Evolutionary conservation across 1,140 invertebrate genomes (phyloP), one percentile per base, ranked within the genome.

Genomic region (Macrocentrus cingulum): DNA sequence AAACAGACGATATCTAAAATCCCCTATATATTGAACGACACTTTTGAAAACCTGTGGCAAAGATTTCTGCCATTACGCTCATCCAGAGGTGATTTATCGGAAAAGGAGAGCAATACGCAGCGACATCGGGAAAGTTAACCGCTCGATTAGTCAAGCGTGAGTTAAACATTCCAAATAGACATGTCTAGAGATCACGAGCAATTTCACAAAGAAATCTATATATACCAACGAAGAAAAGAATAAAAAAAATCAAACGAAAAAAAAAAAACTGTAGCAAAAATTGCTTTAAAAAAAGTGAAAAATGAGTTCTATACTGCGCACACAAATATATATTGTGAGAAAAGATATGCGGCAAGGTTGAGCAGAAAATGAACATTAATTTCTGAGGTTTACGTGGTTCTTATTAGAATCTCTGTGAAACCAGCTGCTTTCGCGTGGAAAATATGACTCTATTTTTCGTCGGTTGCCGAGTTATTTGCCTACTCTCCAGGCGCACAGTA

Each of bases 391-490:
- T 56, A 61, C 46, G 54, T 37, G 49, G 59, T 56, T 56, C 59
- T 61, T 61, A 61, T 61, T 61, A 61, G 54, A 61, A 61, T 61
- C 60, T 61, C 55, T 59, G 58, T 51, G 22, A 23, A 49, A 29
- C 25, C 60, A 61, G 54, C 60, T 61, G 60, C 48, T 41, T 48
- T 34, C n/a, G 19, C 20, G 8, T 46, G 19, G 32, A 54, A 54
- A 61, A 57, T 61, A 61, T 61, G 49, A 57, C 46, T 53, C 60
- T 61, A 61, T 61, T 61, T 57, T 61, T 57, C 54, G 54, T 61
- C 50, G 20, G 60, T 56, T 45, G 20, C 19, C 54, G 49, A 57
- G 53, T 61, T 61, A 61, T 61, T 61, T 61, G 55, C 55, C 32
- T 46, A 44, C 54, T 41, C 39, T 44, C 29, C 16, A 16, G 25